Conservation (phyloP, 2,113 vertebrate genomes). For the Leucoraja erinaceus region DNA sequence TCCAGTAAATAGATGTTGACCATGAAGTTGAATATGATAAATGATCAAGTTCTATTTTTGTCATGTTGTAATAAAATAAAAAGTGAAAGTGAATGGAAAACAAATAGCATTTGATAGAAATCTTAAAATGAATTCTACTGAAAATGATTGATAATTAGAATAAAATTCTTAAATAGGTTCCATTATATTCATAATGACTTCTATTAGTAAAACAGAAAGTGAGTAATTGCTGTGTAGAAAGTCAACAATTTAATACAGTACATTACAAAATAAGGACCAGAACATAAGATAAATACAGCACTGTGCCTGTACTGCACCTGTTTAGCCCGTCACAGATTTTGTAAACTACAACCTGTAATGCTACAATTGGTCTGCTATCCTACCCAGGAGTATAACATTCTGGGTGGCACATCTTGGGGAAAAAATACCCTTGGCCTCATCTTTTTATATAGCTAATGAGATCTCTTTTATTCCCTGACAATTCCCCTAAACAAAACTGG, state of each 20-base stretch:
- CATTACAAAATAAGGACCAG: not conserved
- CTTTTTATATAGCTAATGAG: slow-evolving; percentile 32
- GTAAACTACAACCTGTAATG: slow-evolving; percentile 20
- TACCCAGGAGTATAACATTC: slow-evolving; percentile 49
- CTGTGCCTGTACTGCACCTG: not conserved
- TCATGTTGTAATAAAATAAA: not conserved
- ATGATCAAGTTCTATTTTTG: not conserved
- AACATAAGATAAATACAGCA: not conserved
- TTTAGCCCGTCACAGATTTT: slow-evolving; percentile 2
- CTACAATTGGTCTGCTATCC: slow-evolving; percentile 43
- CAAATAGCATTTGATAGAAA: not conserved
- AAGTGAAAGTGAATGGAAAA: not conserved
- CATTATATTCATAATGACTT: slow-evolving; percentile 9
- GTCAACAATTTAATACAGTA: not conserved
- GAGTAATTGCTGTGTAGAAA: not conserved
- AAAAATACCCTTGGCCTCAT: slow-evolving; percentile 38
- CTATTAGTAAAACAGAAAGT: not conserved
- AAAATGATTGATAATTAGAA: not conserved
- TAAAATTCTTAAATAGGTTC: not conserved
- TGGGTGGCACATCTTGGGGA: slow-evolving; percentile 50
- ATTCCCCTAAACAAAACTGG: slow-evolving; percentile 42
- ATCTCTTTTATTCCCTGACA: slow-evolving; percentile 16
- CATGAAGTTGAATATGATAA: not conserved
- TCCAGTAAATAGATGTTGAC: not conserved
- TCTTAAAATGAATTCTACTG: not conserved